Evolutionary conservation across 2,888 invertebrate genomes (phyloP), one percentile per base, ranked within the genome.

Genomic region (Nezara viridula): DNA sequence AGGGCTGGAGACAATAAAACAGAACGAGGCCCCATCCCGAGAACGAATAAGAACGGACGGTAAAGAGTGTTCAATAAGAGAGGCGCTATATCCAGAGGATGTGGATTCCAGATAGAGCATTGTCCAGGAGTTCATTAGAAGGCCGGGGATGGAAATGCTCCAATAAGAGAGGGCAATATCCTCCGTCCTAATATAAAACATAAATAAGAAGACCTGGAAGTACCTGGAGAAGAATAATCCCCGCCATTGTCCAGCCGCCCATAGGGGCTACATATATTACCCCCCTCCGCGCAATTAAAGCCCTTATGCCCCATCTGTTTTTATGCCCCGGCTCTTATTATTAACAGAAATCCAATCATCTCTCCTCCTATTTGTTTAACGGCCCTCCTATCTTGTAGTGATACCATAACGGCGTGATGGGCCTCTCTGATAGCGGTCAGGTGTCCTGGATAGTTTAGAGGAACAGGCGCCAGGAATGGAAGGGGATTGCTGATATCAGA

Each of bases 121-220:
- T 81, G 81, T 81, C 81, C 81, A 81, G 81, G 81, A 81, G 81
- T 81, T 81, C 81, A 81, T 81, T 81, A 81, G 81, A 81, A 81
- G 81, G 7, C 81, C 21, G n/a, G 44, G 44, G 81, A 89, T 89
- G 89, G 89, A 89, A 81, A 89, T 85, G 89, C 49, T n/a, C 89
- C 89, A 89, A 89, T 89, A 89, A 50, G 89, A 40, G 77, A 47
- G n/a, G 50, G 50, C 55, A 60, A 44, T 85, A 32, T 44, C 55
- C 66, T 55, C 86, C 86, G 73, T 77, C 88, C 89, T 90, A 90
- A 90, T 90, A 90, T 90, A 90, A 90, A 90, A 90, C 89, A 90
- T 90, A 90, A 90, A 90, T 90, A 90, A 90, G 90, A 55, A 81
- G 89, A 60, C 47, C 86, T 85, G 32, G 47, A 88, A 87, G 90